Base-by-base conservation (phyloP, 2,888 invertebrate genomes). In the Criorhina ranunculi region DNA sequence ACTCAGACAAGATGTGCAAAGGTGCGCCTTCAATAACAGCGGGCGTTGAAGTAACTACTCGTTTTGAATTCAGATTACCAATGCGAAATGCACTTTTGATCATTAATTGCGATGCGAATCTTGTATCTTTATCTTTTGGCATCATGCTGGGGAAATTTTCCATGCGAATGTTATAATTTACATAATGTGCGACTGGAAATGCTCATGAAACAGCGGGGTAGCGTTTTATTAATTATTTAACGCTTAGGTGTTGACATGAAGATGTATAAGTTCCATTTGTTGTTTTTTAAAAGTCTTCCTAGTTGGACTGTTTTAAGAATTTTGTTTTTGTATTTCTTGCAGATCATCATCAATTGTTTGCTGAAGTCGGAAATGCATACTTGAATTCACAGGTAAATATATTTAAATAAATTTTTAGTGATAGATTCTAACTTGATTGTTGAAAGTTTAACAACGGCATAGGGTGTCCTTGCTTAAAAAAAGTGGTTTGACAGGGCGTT, bases 11-110 rank as follows among this genome's bases (percentile, higher is more conserved):
- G 57, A 62, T 62, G 35, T 59, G 62, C 55, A 29, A 72, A 59
- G 66, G 64, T 66, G 62, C 64, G 44, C 37, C 33, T n/a, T n/a
- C 40, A 40, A 49, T 72, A 72, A 62, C 73, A 73, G 57, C 73
- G 44, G 59, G 83, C 62, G 62, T 73, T 69, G 67, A 57, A 72
- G 19, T 60, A 12, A 35, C 73, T 83, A 67, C 83, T 62, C 42
- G 78, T 73, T 78, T 83, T 67, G 62, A 83, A 83, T 78, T 55
- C 40, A 57, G 67, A 73, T 66, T 64, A 53, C 77, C 51, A 77
- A 31, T 40, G 66, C 70, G 70, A 4, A 72, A 17, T 57, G 15
- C 49, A n/a, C 40, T 29, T 64, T 64, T 51, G 62, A 76, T 81
- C 70, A 46, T 42, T 51, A 29, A 35, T 24, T 17, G 57, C 42